Conservation (phyloP, 1,140 invertebrate genomes). For the Pseudomyrmex concolor region DNA sequence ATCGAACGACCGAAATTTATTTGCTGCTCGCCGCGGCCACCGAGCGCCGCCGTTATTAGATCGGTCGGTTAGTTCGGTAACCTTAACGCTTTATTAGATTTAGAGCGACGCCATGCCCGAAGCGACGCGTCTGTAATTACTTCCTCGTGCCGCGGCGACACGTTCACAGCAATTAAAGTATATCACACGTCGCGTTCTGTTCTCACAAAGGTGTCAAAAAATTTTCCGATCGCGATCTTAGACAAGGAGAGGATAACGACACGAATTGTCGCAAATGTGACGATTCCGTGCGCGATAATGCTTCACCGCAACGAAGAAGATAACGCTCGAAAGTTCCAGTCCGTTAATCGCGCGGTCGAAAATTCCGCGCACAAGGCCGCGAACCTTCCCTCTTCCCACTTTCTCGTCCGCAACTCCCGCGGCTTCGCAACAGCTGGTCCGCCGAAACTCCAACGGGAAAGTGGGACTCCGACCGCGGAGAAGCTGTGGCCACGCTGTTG, state of each 20-base stretch:
- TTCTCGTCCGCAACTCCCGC: constrained; percentile 15
- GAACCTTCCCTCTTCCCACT: constrained; percentile 29
- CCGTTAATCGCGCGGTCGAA: constrained; percentile 46
- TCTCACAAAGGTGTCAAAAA: background rate
- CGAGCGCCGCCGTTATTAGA: constrained; percentile 48
- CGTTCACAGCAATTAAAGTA: constrained; percentile 30
- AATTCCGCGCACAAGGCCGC: constrained; percentile 50
- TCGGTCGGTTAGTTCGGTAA: constrained; percentile 53
- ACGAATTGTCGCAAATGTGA: background rate
- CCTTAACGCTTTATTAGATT: constrained; percentile 61
- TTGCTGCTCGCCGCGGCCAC: constrained; percentile 41
- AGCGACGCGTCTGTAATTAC: constrained; percentile 17
- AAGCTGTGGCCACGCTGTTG: constrained; percentile 63
- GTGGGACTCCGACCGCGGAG: constrained; percentile 54
- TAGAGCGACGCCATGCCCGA: constrained; percentile 34
- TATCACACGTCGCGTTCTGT: constrained; percentile 6
- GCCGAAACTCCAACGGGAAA: constrained; percentile 66
- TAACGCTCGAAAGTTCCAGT: constrained; percentile 21
- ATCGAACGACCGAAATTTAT: constrained; percentile 67
- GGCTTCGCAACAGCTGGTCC: constrained; percentile 68
- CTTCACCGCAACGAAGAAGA: background rate
- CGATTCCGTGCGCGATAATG: constrained; percentile 1
- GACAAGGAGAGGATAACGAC: background rate
- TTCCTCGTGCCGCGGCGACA: background rate
- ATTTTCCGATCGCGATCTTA: background rate